Evolutionary conservation across 2,797 vertebrate genomes (phyloP).

Genomic region (Echiichthys vipera): DNA sequence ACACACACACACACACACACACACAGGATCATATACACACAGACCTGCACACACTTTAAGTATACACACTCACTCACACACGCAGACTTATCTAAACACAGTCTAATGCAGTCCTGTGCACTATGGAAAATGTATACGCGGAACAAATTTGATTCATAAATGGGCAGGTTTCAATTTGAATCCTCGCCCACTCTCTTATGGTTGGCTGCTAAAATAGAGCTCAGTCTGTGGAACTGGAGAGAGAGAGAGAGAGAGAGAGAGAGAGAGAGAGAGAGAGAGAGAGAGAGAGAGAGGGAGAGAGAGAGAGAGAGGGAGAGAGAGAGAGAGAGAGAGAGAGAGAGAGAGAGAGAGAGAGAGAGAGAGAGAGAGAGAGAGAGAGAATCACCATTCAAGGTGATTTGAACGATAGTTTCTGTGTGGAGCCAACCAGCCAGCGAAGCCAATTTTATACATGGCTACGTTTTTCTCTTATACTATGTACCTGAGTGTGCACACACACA

Average conservation of each 20-base stretch:
- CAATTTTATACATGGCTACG: conserved; percentile 81
- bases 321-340: conserved; percentile 18
- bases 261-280: not conserved
- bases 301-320: conserved; percentile 20
- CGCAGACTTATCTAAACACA: conserved; percentile 71
- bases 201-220: conserved; percentile 80
- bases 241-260: conserved; percentile 6
- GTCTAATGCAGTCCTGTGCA: conserved; percentile 59
- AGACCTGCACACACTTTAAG: no score
- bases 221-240: conserved; percentile 67
- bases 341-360: conserved; percentile 14
- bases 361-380: conserved; percentile 30
- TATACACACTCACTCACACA: conserved; percentile 19
- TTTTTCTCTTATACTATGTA: conserved; percentile 75
- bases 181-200: conserved; percentile 65
- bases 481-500: conserved; percentile 40
- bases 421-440: conserved; percentile 69
- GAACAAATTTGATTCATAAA: conserved; percentile 86
- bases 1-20: not conserved
- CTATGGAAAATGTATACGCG: conserved; percentile 79
- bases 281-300: conserved; percentile 20
- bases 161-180: conserved; percentile 83
- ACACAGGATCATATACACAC: conserved; percentile 17
- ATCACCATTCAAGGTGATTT: conserved; percentile 71
- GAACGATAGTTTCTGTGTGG: conserved; percentile 68